Evolutionary conservation across 2,113 vertebrate genomes (phyloP).

Genomic region (Microtus richardsoni): DNA sequence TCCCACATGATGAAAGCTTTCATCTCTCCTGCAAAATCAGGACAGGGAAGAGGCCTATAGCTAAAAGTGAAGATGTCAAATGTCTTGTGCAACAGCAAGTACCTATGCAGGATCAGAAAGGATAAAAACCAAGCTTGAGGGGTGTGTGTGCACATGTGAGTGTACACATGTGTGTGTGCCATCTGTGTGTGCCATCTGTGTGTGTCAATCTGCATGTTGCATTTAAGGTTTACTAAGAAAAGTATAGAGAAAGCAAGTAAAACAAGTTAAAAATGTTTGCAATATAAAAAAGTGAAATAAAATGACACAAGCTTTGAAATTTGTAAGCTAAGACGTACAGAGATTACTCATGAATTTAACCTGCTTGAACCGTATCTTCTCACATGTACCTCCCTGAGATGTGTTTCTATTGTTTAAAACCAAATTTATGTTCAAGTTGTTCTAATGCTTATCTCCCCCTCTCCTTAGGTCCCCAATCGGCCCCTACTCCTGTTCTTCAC

Average conservation of each 20-base stretch:
- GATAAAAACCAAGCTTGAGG: neutral
- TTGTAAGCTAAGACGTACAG: neutral
- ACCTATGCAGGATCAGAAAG: neutral
- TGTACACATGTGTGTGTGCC: neutral
- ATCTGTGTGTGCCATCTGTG: neutral
- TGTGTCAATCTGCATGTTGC: neutral
- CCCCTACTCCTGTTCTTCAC: neutral
- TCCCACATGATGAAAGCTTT: constrained; percentile 77
- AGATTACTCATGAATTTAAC: neutral
- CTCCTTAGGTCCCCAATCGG: neutral
- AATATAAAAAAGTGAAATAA: constrained; percentile 10
- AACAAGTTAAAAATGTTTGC: constrained; percentile 20
- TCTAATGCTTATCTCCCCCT: neutral
- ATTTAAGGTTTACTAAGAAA: neutral
- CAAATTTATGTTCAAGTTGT: neutral
- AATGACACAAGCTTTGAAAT: neutral
- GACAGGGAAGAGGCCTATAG: neutral
- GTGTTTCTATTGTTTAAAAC: neutral
- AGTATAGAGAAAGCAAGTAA: neutral
- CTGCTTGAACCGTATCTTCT: neutral
- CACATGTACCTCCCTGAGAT: neutral
- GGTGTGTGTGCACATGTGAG: neutral
- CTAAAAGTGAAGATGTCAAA: neutral
- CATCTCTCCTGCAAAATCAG: constrained; percentile 78
- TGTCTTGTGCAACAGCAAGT: constrained; percentile 20